phyloP scores from a whole-genome alignment of 2,888 invertebrate genomes.

The Himalopsyche japonica region DNA sequence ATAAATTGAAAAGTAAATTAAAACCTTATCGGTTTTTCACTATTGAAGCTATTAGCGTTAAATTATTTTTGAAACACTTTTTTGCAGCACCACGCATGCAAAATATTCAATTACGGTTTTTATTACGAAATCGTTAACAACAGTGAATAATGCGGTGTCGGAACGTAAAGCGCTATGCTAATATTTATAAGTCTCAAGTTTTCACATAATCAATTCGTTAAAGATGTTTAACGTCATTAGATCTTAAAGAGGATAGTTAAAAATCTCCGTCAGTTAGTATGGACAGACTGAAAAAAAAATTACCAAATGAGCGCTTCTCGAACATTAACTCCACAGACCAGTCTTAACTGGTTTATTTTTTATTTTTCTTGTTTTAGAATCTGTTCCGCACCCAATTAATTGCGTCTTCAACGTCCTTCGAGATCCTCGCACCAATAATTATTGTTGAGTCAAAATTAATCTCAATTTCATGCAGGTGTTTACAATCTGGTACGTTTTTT shows the following conservation, averaged over 20 bases:
- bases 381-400: background rate
- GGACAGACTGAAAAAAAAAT: background rate
- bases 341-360: background rate
- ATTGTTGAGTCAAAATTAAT: background rate
- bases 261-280: background rate
- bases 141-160: no score
- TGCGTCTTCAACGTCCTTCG: background rate
- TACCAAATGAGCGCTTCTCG: background rate
- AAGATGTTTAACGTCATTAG: background rate
- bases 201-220: background rate
- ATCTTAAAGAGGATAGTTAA: background rate
- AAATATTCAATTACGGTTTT: no score
- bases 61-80: no score
- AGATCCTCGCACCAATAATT: background rate
- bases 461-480: background rate
- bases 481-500: background rate
- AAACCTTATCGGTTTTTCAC: no score
- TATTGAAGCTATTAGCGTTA: no score
- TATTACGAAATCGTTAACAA: no score
- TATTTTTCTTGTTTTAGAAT: background rate
- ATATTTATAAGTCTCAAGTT: background rate
- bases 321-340: background rate
- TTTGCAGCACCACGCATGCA: no score
- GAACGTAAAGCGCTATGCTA: no score
- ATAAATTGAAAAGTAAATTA: no score